Base-by-base conservation (phyloP, 53 echinoderm and acorn worm species). In the Stichopus horrens region DNA sequence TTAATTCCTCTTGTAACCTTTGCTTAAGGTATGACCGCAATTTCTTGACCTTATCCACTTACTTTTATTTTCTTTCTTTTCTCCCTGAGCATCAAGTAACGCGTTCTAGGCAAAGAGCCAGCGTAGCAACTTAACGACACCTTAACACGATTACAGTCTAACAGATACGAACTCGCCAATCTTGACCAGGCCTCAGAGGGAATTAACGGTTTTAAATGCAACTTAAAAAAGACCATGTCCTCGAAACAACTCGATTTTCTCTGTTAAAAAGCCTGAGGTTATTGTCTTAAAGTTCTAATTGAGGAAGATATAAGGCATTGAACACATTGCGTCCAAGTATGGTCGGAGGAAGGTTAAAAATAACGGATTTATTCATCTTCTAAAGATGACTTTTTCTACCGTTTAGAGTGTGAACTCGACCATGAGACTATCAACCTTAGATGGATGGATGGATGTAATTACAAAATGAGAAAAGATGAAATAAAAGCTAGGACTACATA, bases 201-300 rank as follows among this genome's bases (percentile, higher is more conserved):
- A 79, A 79, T 79, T 79, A 55, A 9, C 54, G 37, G n/a, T 54
- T 79, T 55, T 79, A 55, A 79, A 55, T 79, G 79, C 79, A 79
- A 79, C 55, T 55, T 55, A 79, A 79, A 77, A 37, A 53, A 79
- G 79, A 11, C 9, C 79, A 54, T 19, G 79, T 79, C 79, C 79
- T 79, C 79, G 79, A 79, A 79, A 79, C 79, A 79, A 79, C 79
- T 79, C 79, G 79, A 79, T 79, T 79, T 79, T 79, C 56, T 52
- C 54, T 79, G 52, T 79, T 5, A 18, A 79, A 79, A 79, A 54
- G 79, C 79, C 79, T 19, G 16, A 79, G 79, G 79, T 55, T 79
- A 55, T 79, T 79, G 55, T 79, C 79, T 79, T 79, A 13, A 11
- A 18, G 79, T 5, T 54, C 79, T 79, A 79, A 79, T 79, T 23